Conservation (phyloP, 1,140 invertebrate genomes). For the Lordiphosa mommai region DNA sequence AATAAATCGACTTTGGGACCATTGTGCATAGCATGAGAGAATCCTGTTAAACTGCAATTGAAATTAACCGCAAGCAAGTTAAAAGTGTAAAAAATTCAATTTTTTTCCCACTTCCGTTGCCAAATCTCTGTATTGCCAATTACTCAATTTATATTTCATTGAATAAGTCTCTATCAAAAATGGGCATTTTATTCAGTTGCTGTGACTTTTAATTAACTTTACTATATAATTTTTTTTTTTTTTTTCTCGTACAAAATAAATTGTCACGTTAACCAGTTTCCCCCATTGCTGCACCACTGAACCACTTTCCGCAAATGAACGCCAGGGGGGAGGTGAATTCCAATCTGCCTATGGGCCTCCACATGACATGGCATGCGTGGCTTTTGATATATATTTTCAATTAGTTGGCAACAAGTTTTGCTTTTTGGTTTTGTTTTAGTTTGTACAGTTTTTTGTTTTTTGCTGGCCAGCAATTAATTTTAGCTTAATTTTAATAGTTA, state of each 20-base stretch:
- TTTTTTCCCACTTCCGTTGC: too few species aligned
- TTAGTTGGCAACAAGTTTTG: conserved; percentile 54
- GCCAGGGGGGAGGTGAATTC: neutral
- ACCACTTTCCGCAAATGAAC: conserved; percentile 26
- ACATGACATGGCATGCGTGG: conserved; percentile 45
- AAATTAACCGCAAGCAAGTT: too few species aligned
- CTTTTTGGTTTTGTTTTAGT: conserved; percentile 13
- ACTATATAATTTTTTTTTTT: conserved; percentile 34
- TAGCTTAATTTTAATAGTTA: conserved; percentile 56
- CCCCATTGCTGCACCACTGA: conserved; percentile 34
- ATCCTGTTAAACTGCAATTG: too few species aligned
- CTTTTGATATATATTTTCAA: conserved; percentile 64
- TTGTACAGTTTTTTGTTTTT: conserved; percentile 26
- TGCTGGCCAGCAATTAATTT: conserved; percentile 55
- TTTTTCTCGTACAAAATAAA: conserved; percentile 37
- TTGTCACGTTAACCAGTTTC: conserved; percentile 54
- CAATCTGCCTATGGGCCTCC: conserved; percentile 47
- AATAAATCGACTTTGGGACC: too few species aligned
- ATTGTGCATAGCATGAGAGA: too few species aligned
- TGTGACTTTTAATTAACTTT: conserved; percentile 37
- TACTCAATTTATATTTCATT: neutral
- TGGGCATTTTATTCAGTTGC: conserved; percentile 22
- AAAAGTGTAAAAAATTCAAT: too few species aligned
- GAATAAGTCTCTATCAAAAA: conserved; percentile 18
- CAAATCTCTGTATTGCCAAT: too few species aligned